Base-by-base conservation (phyloP, 2,797 vertebrate species). In the Ciconia nigra region DNA sequence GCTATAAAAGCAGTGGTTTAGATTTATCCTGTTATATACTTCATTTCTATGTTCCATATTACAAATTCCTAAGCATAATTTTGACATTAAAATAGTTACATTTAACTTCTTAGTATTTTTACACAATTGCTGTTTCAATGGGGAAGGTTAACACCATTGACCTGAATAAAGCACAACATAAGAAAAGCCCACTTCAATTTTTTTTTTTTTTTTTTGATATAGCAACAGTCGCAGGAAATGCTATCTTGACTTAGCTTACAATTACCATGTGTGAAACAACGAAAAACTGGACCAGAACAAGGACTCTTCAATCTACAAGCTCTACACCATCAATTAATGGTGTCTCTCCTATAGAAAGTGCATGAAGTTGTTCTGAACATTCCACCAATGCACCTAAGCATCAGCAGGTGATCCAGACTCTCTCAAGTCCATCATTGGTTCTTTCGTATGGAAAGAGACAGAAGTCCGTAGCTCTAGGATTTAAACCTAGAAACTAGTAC, bases 41-140 rank as follows among this genome's bases (percentile, higher is more conserved):
- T 96, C 67, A 42, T 47, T 96, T 95, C 57, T 90, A 47, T 47
- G 89, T 13, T 77, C 55, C 74, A 47, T 65, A 83, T 81, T 66
- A 90, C 9, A 94, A 92, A 67, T 52, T 89, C 52, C 42, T 86
- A 92, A 67, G n/a, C 21, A 61, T 76, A 67, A 94, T 77, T 93
- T 63, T 85, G 65, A 89, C 70, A 80, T 47, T 79, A 63, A 63
- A 80, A 57, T 13, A 44, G 28, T 35, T 17, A 44, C 1, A 5
- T 46, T 35, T 24, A 49, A 66, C 15, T 71, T 74, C 22, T 24
- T 29, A 31, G 9, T 69, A 61, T 47, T 86, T 89, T 90, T 70
- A 88, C 13, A 59, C 5, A 58, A 16, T 4, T 2, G 1, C 15
- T 3, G 10, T 73, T 86, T 83, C 59, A 81, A 3, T n/a, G 24